Base-by-base conservation (phyloP, 2,113 vertebrate species). In the Guaruba guarouba region DNA sequence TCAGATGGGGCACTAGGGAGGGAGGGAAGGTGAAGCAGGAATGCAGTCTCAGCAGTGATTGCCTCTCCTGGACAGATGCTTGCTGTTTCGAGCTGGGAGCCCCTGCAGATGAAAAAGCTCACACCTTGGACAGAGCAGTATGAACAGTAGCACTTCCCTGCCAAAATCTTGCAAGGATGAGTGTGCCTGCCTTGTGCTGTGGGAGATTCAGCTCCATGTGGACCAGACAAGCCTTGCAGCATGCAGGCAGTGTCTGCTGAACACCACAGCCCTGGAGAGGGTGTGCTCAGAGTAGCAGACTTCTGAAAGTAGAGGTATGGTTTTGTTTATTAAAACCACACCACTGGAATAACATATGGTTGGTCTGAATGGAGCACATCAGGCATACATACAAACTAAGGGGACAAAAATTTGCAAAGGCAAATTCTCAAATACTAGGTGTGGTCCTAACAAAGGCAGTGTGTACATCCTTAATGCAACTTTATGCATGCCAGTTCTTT, bases 1-100 rank as follows among this genome's bases (percentile, higher is more conserved):
- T 1, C 1, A 68, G 25, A 8, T 5, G 17, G 14, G 6, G 24
- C 12, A 2, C 11, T 1, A 12, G 4, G 7, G 2, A 25, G 6
- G 23, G 66, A 82, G 7, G 29, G 37, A 35, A 52, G 54, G 25
- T 51, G 35, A 75, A 48, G 16, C 13, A 55, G 28, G 13, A 33
- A 17, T 77, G 13, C 33, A 12, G 17, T 41, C 16, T 41, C 54
- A 44, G 22, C 27, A 77, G 27, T 31, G 55, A 14, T 6, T 10
- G 10, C 6, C 17, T 57, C 14, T 49, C 20, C 43, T 66, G 46
- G 23, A 49, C 17, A 70, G 44, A 43, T 12, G 23, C 3, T 66
- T 2, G 0, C 28, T 75, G 9, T 15, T 79, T 15, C 6, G 9
- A 49, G 25, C 12, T 55, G 10, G 14, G 4, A 48, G 0, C 2